Evolutionary conservation across 2,113 vertebrate species (phyloP).

Genomic region (Pantherophis guttatus): DNA sequence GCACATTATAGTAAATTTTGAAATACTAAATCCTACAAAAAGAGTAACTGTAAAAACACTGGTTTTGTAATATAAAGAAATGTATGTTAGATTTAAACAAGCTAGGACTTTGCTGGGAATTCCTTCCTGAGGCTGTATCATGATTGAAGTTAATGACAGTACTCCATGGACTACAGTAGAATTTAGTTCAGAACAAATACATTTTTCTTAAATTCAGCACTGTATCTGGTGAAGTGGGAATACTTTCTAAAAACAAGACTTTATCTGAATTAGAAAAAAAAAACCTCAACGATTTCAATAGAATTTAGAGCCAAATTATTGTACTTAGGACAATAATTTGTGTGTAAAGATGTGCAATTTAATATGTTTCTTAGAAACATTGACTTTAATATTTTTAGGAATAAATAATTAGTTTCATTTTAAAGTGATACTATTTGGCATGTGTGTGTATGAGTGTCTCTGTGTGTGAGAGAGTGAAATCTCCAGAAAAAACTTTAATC

Average conservation of each 20-base stretch:
- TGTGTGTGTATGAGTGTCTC: background rate
- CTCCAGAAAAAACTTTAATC: conserved; percentile 28
- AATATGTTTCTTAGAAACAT: background rate
- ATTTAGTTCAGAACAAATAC: conserved; percentile 26
- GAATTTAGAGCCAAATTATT: background rate
- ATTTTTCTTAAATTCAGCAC: conserved; percentile 38
- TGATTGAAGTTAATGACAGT: conserved; percentile 17
- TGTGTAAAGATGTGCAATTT: background rate
- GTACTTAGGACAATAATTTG: background rate
- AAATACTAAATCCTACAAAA: conserved; percentile 67
- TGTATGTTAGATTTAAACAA: conserved; percentile 65
- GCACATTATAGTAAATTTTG: conserved; percentile 64
- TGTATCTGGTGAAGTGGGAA: background rate
- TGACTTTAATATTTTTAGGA: background rate
- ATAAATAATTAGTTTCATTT: background rate
- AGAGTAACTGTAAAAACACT: conserved; percentile 67
- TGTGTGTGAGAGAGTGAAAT: conserved; percentile 21
- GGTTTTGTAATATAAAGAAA: conserved; percentile 64
- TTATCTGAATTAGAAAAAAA: background rate
- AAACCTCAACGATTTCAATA: background rate
- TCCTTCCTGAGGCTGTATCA: conserved; percentile 5
- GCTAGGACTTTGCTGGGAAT: conserved; percentile 73
- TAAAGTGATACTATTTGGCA: conserved; percentile 28
- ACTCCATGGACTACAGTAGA: background rate
- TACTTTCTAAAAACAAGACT: background rate